phyloP scores from a whole-genome alignment of 1,140 invertebrate genomes.

The Dinoponera quadriceps region DNA sequence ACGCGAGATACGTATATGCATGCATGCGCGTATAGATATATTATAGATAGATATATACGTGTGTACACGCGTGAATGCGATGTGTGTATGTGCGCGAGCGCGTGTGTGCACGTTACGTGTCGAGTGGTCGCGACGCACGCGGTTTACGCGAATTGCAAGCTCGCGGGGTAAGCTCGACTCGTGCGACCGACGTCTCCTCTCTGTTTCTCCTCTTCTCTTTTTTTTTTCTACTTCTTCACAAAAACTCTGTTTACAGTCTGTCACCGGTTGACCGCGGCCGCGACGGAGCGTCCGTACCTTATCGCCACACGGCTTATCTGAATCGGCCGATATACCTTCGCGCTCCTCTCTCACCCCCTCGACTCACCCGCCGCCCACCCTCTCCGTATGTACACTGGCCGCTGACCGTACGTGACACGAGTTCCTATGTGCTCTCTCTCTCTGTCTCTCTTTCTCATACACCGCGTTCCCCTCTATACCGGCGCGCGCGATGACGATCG shows the following conservation, averaged over 20 bases:
- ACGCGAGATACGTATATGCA: slow-evolving; percentile 52
- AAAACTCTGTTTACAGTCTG: slow-evolving; percentile 31
- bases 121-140: slow-evolving; percentile 28
- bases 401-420: slow-evolving; percentile 57
- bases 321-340: slow-evolving; percentile 36
- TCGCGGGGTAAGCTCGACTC: neutral
- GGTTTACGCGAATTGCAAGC: slow-evolving; percentile 35
- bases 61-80: slow-evolving; percentile 48
- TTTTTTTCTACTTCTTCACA: neutral
- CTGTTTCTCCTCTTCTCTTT: neutral
- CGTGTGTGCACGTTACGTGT: neutral
- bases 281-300: slow-evolving; percentile 39
- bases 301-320: slow-evolving; percentile 40
- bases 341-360: slow-evolving; percentile 20
- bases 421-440: slow-evolving; percentile 29
- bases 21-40: slow-evolving; percentile 30
- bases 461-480: slow-evolving; percentile 43
- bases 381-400: slow-evolving; percentile 50
- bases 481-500: slow-evolving; percentile 33
- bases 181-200: neutral
- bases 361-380: slow-evolving; percentile 13
- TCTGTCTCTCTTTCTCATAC: neutral
- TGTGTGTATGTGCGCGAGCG: slow-evolving; percentile 1
- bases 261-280: slow-evolving; percentile 23
- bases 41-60: slow-evolving; percentile 44